Evolutionary conservation across 2,888 invertebrate species (phyloP).

Genomic region (Tenodera sinensis): DNA sequence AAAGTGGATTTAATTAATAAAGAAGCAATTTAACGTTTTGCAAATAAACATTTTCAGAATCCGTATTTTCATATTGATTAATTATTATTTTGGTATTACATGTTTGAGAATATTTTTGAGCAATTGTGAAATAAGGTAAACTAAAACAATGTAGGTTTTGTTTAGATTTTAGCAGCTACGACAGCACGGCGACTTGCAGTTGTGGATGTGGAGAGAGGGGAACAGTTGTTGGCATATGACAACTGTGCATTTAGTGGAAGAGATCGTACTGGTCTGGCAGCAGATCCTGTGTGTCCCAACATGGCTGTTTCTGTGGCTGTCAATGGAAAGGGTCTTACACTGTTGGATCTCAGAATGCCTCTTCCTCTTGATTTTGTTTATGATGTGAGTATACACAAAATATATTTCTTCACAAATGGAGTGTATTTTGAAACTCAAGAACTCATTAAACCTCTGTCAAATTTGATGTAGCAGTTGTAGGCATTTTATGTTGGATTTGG

Average conservation of each 20-base stretch:
- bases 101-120: not conserved
- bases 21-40: too few species aligned
- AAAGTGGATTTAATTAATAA: too few species aligned
- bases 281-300: constrained; percentile 47
- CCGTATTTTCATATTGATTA: too few species aligned
- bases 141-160: not conserved
- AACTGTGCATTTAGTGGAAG: constrained; percentile 49
- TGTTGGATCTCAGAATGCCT: constrained; percentile 50
- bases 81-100: too few species aligned
- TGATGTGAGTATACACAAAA: constrained; percentile 42
- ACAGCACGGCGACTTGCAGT: constrained; percentile 47
- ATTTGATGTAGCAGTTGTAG: too few species aligned
- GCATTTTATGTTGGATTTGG: too few species aligned
- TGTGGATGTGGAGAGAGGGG: constrained; percentile 49
- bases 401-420: not conserved
- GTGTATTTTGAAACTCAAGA: too few species aligned
- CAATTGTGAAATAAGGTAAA: not conserved
- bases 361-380: constrained; percentile 49
- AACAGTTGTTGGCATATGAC: constrained; percentile 48
- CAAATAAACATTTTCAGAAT: too few species aligned
- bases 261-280: constrained; percentile 47
- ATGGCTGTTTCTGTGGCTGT: constrained; percentile 49
- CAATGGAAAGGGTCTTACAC: constrained; percentile 49
- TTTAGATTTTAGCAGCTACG: constrained; percentile 47
- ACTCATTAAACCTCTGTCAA: too few species aligned